Percentiles rank a stretch among this genome's conserved stretches.
These are phyloP conservation scores for Sula dactylatra DNA, from an alignment of 2,113 vertebrate species.

Conservation along the genomic window DNA sequence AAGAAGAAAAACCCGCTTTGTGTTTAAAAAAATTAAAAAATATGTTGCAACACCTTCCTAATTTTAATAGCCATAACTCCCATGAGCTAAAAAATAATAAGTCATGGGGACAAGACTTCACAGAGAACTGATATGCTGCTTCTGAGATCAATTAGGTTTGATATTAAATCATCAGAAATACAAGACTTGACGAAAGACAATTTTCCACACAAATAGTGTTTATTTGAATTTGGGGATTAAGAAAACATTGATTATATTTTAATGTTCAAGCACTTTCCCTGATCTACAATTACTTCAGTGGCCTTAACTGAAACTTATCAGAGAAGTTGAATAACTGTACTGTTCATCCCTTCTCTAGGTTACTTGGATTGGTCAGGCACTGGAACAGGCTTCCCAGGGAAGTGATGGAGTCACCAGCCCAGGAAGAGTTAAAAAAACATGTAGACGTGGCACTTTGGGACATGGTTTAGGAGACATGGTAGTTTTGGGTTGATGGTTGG, in stretches of 20 bases:
- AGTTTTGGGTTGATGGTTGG: too few species aligned
- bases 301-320: not conserved
- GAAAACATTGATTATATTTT: not conserved
- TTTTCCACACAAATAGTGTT: not conserved
- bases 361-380: too few species aligned
- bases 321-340: not conserved
- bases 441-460: too few species aligned
- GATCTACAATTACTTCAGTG: not conserved
- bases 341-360: not conserved
- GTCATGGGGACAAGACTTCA: not conserved
- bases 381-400: too few species aligned
- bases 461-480: too few species aligned
- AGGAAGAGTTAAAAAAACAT: too few species aligned
- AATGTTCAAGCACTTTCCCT: not conserved
- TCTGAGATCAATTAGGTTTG: not conserved
- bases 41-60: rapidly evolving
- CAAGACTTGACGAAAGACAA: not conserved
- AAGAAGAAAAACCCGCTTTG: not conserved
- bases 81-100: not conserved
- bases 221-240: not conserved
- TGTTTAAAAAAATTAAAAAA: not conserved
- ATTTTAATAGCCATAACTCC: not conserved
- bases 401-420: too few species aligned
- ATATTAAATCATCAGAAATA: not conserved
- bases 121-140: not conserved